Percentiles rank a stretch among this genome's conserved stretches.
Evolutionary conservation across 2,113 vertebrate genomes (phyloP).

Genomic region (Myrmecobius fasciatus): DNA sequence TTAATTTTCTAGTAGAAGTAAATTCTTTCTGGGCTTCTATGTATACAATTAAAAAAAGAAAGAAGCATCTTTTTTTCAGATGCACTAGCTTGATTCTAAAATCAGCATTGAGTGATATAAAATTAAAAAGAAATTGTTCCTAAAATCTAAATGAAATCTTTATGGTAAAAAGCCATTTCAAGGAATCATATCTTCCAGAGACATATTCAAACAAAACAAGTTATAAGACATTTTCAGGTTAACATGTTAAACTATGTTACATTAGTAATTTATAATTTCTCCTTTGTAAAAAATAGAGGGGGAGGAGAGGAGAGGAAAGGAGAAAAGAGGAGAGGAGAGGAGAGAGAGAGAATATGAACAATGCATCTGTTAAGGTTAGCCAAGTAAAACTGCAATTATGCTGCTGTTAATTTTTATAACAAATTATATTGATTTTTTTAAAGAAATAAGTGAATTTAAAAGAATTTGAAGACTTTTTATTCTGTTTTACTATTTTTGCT

Average conservation of each 20-base stretch:
- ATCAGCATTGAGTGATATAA: not conserved
- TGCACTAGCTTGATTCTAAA: constrained; percentile 7
- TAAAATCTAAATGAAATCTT: not conserved
- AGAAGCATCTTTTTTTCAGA: not conserved
- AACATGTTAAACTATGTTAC: constrained; percentile 27
- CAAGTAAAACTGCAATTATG: not conserved
- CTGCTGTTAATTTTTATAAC: not conserved
- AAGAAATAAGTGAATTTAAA: constrained; percentile 38
- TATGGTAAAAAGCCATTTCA: not conserved
- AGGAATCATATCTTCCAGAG: constrained; percentile 10
- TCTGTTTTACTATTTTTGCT: not conserved
- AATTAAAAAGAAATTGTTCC: not conserved
- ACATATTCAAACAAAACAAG: not conserved
- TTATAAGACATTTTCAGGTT: not conserved
- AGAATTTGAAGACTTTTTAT: not conserved
- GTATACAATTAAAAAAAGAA: not conserved
- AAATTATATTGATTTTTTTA: constrained; percentile 29
- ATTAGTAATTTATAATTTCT: not conserved
- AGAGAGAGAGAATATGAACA: not conserved
- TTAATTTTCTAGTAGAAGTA: constrained; percentile 12
- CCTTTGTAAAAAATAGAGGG: not conserved
- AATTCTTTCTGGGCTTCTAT: constrained; percentile 4
- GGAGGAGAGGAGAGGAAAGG: no score
- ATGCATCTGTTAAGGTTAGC: not conserved
- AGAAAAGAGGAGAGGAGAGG: no score